phyloP scores from a whole-genome alignment of 2,113 vertebrate genomes.

The Otus sunia region DNA sequence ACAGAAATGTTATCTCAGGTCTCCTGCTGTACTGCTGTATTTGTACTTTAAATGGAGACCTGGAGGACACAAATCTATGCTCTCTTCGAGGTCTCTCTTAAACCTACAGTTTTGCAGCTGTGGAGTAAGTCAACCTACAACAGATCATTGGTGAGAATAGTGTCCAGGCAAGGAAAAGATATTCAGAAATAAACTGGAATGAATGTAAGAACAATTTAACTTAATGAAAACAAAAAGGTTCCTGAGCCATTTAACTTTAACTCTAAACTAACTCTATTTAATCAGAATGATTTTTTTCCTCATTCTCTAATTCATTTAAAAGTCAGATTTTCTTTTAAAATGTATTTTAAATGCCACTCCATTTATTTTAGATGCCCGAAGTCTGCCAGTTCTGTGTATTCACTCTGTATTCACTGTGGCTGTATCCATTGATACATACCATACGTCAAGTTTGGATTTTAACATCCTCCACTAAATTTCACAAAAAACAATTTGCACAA shows the following conservation, averaged over 20 bases:
- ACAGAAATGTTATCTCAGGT: background rate
- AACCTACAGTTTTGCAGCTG: background rate
- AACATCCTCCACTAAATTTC: background rate
- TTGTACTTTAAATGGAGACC: background rate
- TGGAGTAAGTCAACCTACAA: background rate
- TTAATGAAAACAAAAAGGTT: background rate
- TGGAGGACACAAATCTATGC: background rate
- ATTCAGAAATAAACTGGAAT: background rate
- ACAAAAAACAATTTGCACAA: background rate
- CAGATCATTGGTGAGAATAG: background rate
- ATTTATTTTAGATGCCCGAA: background rate
- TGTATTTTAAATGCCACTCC: background rate
- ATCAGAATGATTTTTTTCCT: background rate
- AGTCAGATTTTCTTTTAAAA: background rate
- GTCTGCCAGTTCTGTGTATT: background rate
- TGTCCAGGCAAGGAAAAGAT: background rate
- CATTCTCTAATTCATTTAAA: background rate
- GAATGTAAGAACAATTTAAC: background rate
- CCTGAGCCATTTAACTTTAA: background rate
- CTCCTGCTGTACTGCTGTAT: background rate
- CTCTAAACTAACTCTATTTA: background rate
- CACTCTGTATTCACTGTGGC: background rate
- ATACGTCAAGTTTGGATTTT: accelerated
- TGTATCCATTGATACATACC: background rate
- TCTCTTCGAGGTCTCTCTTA: background rate